phyloP scores from a whole-genome alignment of 2,888 invertebrate genomes.

The Noctua janthina region DNA sequence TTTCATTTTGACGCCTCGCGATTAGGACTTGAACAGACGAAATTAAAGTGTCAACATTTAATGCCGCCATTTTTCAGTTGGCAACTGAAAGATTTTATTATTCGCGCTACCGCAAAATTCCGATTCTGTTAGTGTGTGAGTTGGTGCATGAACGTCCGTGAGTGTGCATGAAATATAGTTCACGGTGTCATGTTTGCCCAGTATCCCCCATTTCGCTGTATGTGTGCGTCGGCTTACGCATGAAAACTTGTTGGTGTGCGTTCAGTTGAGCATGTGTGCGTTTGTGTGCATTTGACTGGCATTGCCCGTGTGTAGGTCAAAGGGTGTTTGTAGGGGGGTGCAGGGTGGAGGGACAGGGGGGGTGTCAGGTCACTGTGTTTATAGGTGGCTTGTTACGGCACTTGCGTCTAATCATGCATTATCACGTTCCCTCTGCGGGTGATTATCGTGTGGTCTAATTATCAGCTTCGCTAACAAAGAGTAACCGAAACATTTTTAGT shows the following conservation, averaged over 20 bases:
- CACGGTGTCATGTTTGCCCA: conserved; percentile 72
- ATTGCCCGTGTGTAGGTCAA: conserved; percentile 73
- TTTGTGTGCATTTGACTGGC: conserved; percentile 66
- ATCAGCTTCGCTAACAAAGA: conserved; percentile 40
- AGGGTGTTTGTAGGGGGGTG: conserved; percentile 69
- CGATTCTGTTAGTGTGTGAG: conserved; percentile 52
- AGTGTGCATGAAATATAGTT: conserved; percentile 72
- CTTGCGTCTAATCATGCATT: conserved; percentile 79
- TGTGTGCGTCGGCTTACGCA: conserved; percentile 63
- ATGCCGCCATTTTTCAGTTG: conserved; percentile 62
- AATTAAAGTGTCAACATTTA: conserved; percentile 64
- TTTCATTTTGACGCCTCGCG: conserved; percentile 56
- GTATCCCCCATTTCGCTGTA: conserved; percentile 68
- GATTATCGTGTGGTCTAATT: conserved; percentile 60
- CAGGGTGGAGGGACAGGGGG: conserved; percentile 61
- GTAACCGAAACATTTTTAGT: conserved; percentile 10
- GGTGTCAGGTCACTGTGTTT: conserved; percentile 86
- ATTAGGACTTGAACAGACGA: conserved; percentile 46
- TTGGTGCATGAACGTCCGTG: conserved; percentile 50
- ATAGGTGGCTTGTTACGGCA: conserved; percentile 79
- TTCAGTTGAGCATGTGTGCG: conserved; percentile 52
- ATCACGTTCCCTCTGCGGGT: conserved; percentile 69
- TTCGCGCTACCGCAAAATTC: conserved; percentile 62
- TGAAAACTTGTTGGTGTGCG: conserved; percentile 51
- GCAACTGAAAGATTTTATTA: conserved; percentile 68